Percentiles rank a stretch among this genome's conserved stretches.
Conservation (phyloP, 2,888 invertebrate genomes). For the Thecocarcelia acutangulata region DNA sequence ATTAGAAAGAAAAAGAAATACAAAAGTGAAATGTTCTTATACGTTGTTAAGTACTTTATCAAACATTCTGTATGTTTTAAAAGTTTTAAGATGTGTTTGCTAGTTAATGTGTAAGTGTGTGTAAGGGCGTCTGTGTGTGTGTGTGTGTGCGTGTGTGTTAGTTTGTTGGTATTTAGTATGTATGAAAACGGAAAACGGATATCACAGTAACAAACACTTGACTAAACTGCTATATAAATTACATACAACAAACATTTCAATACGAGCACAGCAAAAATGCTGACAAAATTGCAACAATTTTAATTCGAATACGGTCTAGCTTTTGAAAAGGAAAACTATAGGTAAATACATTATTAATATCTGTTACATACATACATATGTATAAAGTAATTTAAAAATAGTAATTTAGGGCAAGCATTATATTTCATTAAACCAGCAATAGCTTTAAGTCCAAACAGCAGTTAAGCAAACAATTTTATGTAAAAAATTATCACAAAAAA, state of each 20-base stretch:
- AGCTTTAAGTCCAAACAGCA: too few species aligned
- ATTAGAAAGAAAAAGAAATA: not conserved
- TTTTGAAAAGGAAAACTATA: not conserved
- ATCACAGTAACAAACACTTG: slow-evolving; percentile 60
- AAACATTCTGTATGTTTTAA: slow-evolving; percentile 52
- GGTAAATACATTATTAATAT: not conserved
- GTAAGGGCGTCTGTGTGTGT: too few species aligned
- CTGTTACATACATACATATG: too few species aligned
- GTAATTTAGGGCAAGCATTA: too few species aligned
- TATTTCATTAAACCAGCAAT: too few species aligned
- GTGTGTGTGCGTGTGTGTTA: not conserved
- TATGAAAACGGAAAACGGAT: slow-evolving; percentile 65
- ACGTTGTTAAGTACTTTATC: slow-evolving; percentile 59
- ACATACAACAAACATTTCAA: slow-evolving; percentile 41
- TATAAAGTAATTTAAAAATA: too few species aligned
- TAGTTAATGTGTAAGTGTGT: not conserved
- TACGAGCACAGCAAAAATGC: not conserved
- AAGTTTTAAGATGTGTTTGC: slow-evolving; percentile 35
- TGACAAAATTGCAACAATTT: not conserved
- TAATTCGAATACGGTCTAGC: not conserved
- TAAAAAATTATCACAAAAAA: too few species aligned
- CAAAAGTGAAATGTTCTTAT: slow-evolving; percentile 14
- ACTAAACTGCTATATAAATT: slow-evolving; percentile 56
- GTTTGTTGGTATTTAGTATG: slow-evolving; percentile 29
- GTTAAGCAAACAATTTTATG: too few species aligned